phyloP scores from a whole-genome alignment of 2,888 invertebrate species.

The Campoplex nolae region DNA sequence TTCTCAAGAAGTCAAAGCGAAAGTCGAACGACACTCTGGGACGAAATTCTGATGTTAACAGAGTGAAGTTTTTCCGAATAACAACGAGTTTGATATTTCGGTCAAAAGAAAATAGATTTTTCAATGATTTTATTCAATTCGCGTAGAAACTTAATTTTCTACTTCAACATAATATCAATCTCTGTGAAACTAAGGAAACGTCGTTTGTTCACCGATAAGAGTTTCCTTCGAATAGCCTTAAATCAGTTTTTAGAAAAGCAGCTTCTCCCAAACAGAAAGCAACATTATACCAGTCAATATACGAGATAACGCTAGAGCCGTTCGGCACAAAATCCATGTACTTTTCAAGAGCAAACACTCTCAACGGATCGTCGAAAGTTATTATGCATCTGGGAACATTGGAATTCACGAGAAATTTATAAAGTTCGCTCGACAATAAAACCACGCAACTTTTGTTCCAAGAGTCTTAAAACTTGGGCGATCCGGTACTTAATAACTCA shows the following conservation, averaged over 20 bases:
- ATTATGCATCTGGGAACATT: slow-evolving; percentile 23
- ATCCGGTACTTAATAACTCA: slow-evolving; percentile 24
- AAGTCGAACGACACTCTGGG: background rate
- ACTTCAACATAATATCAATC: background rate
- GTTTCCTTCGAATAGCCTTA: background rate
- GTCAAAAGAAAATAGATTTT: slow-evolving; percentile 4
- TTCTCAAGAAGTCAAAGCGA: background rate
- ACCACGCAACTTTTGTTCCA: slow-evolving; percentile 37
- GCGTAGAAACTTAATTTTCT: background rate
- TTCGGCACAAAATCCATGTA: background rate
- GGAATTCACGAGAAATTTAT: slow-evolving; percentile 38
- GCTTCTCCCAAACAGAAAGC: background rate
- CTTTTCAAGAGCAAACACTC: background rate
- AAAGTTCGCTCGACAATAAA: slow-evolving; percentile 40
- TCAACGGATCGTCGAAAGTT: slow-evolving; percentile 4
- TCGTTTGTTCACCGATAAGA: background rate
- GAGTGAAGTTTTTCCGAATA: background rate
- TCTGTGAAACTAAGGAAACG: background rate
- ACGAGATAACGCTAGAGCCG: background rate
- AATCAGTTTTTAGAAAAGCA: slow-evolving; percentile 6
- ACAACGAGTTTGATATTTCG: slow-evolving; percentile 9
- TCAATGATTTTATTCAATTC: slow-evolving; percentile 13
- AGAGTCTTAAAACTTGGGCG: slow-evolving; percentile 34
- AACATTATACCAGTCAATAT: slow-evolving; percentile 7
- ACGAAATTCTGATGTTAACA: background rate